phyloP scores from a whole-genome alignment of 2,888 invertebrate genomes.

The Xylota segnis region DNA sequence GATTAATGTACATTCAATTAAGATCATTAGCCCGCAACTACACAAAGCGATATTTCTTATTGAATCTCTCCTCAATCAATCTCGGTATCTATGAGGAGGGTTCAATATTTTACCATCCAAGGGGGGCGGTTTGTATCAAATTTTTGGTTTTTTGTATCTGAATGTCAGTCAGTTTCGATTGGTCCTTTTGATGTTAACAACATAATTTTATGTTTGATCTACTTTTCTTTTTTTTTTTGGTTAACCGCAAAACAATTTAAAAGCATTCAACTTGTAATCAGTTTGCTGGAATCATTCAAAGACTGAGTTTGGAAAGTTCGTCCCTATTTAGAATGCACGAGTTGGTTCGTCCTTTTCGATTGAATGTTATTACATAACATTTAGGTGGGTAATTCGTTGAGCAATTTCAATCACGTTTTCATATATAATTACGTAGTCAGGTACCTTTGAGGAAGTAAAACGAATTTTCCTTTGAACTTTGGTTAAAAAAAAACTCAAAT shows the following conservation, averaged over 20 bases:
- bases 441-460: neutral
- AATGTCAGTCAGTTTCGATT: conserved; percentile 2
- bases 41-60: neutral
- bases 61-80: neutral
- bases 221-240: too few species aligned
- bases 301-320: neutral
- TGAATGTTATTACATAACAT: neutral
- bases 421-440: neutral
- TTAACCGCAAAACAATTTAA: neutral
- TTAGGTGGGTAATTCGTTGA: neutral
- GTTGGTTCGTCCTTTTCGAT: neutral
- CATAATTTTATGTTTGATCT: conserved; percentile 18
- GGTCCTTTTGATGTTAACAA: conserved; percentile 4
- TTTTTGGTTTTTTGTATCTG: neutral
- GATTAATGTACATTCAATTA: conserved; percentile 5
- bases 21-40: neutral
- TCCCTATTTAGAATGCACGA: neutral
- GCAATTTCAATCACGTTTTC: neutral
- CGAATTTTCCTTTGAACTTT: neutral
- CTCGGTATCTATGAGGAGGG: neutral
- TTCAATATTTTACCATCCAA: neutral
- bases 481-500: neutral
- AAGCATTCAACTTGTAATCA: conserved; percentile 21
- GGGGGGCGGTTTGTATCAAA: too few species aligned
- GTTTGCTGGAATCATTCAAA: conserved; percentile 1